These are phyloP conservation scores for Siderastrea siderea DNA, from an alignment of 92 coral and sea anemone species.

Conservation along the genomic window DNA sequence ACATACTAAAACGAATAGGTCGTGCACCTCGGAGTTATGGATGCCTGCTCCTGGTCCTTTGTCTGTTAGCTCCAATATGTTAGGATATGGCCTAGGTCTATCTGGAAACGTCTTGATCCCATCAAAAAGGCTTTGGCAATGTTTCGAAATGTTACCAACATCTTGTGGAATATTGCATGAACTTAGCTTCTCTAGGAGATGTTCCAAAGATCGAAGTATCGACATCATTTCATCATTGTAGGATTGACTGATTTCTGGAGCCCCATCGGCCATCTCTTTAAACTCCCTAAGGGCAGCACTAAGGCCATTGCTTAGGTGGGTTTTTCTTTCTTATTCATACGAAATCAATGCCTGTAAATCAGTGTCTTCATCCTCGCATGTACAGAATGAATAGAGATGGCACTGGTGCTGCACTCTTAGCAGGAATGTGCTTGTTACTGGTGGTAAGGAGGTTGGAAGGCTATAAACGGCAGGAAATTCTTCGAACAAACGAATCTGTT, in stretches of 20 bases:
- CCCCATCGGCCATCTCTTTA: background rate
- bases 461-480: slow-evolving; percentile 30
- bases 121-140: background rate
- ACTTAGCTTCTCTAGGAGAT: background rate
- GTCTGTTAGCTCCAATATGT: background rate
- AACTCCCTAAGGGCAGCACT: background rate
- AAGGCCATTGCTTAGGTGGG: background rate
- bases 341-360: background rate
- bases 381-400: slow-evolving; percentile 23
- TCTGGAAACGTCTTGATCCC: background rate
- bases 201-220: background rate
- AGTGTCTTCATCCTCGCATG: slow-evolving; percentile 38
- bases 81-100: background rate
- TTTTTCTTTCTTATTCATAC: background rate
- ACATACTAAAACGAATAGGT: background rate
- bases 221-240: background rate
- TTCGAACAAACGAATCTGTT: slow-evolving; percentile 32
- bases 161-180: background rate
- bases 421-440: background rate
- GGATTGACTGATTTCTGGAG: slow-evolving; percentile 1
- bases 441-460: slow-evolving; percentile 25
- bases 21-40: background rate
- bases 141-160: background rate
- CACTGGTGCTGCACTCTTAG: slow-evolving; percentile 25
- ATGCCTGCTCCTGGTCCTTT: background rate